A percentile compares a stretch with the other conserved stretches of the same genome.
phyloP scores from a whole-genome alignment of 1,140 invertebrate species.

The Lucilia cuprina region DNA sequence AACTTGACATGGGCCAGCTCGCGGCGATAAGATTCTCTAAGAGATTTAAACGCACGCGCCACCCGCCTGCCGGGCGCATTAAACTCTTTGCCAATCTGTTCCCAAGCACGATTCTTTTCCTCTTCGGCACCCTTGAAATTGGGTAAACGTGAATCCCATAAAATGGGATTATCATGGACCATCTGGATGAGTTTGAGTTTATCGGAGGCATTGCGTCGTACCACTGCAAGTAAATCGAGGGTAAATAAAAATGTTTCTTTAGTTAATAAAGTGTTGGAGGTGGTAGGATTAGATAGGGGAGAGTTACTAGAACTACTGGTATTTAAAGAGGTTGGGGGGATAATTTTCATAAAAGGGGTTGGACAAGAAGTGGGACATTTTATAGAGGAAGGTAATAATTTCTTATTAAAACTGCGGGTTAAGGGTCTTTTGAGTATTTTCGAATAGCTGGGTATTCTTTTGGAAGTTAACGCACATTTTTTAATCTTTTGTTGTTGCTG shows the following conservation, averaged over 20 bases:
- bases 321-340: background rate
- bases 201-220: constrained; percentile 58
- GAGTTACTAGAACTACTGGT: background rate
- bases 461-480: constrained; percentile 52
- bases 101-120: constrained; percentile 60
- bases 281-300: background rate
- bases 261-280: background rate
- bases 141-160: constrained; percentile 60
- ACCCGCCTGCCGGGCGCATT: constrained; percentile 58
- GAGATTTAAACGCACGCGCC: constrained; percentile 57
- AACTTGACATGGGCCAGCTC: constrained; percentile 57
- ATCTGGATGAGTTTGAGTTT: constrained; percentile 59
- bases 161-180: constrained; percentile 60
- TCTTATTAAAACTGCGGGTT: constrained; percentile 16
- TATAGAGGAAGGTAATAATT: background rate
- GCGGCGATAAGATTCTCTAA: constrained; percentile 59
- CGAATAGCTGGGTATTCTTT: background rate
- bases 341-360: background rate
- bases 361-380: background rate
- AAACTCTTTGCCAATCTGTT: constrained; percentile 57
- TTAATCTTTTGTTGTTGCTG: constrained; percentile 53
- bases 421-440: constrained; percentile 7
- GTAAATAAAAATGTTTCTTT: constrained; percentile 42
- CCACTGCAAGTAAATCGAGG: constrained; percentile 50
- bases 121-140: constrained; percentile 61